Percentiles rank a stretch among this genome's conserved stretches.
These are phyloP conservation scores for Drosophila affinis DNA, from an alignment of 2,888 invertebrate genomes.

Conservation along the genomic window DNA sequence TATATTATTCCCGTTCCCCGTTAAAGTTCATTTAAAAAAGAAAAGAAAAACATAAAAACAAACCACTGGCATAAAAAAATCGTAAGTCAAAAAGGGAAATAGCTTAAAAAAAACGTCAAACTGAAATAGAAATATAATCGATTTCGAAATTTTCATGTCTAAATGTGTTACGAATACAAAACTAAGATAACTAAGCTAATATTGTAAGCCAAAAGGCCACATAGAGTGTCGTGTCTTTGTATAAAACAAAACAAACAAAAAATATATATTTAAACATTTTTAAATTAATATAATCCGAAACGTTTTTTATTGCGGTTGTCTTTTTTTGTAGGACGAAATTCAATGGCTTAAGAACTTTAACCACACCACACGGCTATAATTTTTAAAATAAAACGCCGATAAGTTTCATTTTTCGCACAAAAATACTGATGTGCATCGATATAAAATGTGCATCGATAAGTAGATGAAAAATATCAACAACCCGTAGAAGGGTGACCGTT, in stretches of 20 bases:
- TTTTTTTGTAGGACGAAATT: no score
- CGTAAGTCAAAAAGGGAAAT: constrained; percentile 37
- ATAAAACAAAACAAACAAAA: no score
- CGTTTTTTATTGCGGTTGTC: not conserved
- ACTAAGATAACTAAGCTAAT: constrained; percentile 60
- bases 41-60: constrained; percentile 1
- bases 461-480: no score
- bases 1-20: constrained; percentile 3
- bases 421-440: no score
- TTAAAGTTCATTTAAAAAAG: constrained; percentile 5
- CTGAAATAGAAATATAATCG: constrained; percentile 40
- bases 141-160: constrained; percentile 63
- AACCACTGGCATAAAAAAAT: constrained; percentile 20
- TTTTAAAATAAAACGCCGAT: no score
- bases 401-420: no score
- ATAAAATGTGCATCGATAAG: no score
- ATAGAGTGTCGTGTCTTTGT: no score
- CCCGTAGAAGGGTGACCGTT: no score
- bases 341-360: no score
- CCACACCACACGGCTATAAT: no score
- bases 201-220: constrained; percentile 58
- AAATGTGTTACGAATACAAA: constrained; percentile 61
- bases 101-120: constrained; percentile 21
- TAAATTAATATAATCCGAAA: not conserved
- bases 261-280: constrained; percentile 4